Conservation (phyloP, 2,113 vertebrate species). For the Gobius niger region DNA sequence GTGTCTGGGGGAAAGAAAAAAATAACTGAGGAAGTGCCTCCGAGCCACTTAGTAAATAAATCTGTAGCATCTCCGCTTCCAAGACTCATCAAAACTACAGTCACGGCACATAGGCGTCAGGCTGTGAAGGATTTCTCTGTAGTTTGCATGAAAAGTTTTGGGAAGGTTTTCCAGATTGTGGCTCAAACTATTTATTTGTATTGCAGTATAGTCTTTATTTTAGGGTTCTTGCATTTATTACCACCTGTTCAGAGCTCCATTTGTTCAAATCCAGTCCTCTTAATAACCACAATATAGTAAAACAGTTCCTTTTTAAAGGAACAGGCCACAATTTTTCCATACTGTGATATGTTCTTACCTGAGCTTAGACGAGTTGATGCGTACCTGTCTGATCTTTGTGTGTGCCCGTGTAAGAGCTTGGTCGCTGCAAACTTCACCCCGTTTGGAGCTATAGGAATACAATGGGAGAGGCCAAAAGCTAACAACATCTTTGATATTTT, state of each 20-base stretch:
- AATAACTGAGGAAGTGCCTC: conserved; percentile 7
- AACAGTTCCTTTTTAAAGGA: too few species aligned
- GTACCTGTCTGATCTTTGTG: too few species aligned
- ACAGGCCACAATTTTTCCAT: too few species aligned
- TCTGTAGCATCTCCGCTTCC: conserved; percentile 12
- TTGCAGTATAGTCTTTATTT: too few species aligned
- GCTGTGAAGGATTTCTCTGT: conserved; percentile 1
- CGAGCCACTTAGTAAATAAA: conserved; percentile 36
- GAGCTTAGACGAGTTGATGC: too few species aligned
- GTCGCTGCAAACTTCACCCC: too few species aligned
- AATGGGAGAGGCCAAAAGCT: too few species aligned
- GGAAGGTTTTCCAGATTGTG: background rate
- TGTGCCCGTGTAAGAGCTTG: too few species aligned
- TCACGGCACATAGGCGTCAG: background rate
- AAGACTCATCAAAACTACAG: conserved; percentile 22
- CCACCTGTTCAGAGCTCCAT: background rate
- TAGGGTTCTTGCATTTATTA: background rate
- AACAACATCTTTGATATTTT: too few species aligned
- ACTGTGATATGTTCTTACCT: too few species aligned
- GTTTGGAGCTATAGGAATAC: too few species aligned
- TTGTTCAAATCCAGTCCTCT: background rate
- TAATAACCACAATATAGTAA: too few species aligned
- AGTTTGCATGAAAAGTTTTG: conserved; percentile 16
- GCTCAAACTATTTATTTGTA: background rate
- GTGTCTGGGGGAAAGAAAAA: conserved; percentile 19